phyloP scores from a whole-genome alignment of 2,113 vertebrate species.

The Macrotis lagotis region DNA sequence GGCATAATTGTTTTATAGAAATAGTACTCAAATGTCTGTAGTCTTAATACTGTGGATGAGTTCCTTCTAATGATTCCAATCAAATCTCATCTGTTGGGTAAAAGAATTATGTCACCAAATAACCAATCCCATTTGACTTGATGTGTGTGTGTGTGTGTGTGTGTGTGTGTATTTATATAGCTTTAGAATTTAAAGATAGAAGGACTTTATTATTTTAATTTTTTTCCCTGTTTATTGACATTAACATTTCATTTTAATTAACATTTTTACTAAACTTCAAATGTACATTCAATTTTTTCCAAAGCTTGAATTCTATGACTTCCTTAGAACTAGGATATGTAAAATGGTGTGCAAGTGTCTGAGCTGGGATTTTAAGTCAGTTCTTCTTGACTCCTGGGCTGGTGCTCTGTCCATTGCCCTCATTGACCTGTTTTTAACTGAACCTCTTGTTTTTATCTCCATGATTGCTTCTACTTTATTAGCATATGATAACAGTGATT shows the following conservation, averaged over 20 bases:
- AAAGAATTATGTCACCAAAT: background rate
- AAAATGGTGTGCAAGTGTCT: too few relatives aligned
- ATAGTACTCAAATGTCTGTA: background rate
- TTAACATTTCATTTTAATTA: background rate
- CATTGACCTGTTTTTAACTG: background rate
- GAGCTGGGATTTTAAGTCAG: too few relatives aligned
- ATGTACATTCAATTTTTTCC: background rate
- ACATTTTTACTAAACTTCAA: background rate
- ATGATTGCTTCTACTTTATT: background rate
- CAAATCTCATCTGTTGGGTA: background rate
- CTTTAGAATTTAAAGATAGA: background rate
- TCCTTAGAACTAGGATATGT: background rate
- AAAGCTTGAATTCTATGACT: background rate
- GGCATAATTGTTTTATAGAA: background rate
- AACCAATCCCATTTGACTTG: background rate
- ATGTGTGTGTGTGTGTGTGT: too few relatives aligned
- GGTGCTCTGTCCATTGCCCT: too few relatives aligned
- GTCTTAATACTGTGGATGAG: background rate
- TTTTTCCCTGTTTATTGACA: background rate
- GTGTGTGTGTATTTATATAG: background rate
- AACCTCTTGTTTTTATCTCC: background rate
- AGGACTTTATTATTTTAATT: background rate
- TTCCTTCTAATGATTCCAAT: background rate
- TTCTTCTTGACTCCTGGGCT: too few relatives aligned
- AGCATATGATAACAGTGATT: background rate